Conservation (phyloP, 2,888 invertebrate species). For the Drosophila nr. fundita region DNA sequence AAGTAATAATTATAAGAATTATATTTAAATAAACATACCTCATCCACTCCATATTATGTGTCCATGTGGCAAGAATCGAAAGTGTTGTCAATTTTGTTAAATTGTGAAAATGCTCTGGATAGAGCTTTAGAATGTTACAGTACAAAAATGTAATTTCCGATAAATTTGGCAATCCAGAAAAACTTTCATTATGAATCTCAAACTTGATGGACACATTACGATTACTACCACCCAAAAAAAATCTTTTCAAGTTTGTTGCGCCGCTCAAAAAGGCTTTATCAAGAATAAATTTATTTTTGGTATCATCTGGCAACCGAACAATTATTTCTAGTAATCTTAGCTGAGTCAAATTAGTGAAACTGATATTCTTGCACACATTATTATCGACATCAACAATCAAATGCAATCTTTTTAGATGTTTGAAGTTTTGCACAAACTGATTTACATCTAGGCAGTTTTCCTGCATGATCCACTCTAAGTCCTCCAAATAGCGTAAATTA, state of each 20-base stretch:
- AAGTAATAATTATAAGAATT: too few relatives aligned
- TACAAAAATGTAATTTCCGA: background rate
- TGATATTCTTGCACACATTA: background rate
- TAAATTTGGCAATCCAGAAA: background rate
- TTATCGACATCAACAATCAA: rapidly evolving
- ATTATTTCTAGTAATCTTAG: background rate
- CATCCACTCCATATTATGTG: background rate
- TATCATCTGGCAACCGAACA: rapidly evolving
- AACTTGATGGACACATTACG: too few relatives aligned
- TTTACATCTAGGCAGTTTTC: background rate
- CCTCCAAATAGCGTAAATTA: background rate
- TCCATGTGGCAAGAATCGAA: background rate
- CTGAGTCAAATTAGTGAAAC: background rate
- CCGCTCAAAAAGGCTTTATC: background rate
- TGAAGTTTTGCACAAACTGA: background rate
- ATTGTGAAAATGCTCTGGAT: background rate
- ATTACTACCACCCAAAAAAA: too few relatives aligned
- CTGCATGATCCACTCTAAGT: background rate
- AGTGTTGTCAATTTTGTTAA: background rate
- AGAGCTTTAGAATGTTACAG: background rate
- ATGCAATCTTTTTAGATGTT: background rate
- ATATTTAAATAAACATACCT: background rate
- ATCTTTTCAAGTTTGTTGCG: background rate
- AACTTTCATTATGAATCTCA: background rate
- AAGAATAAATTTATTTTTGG: background rate